A percentile compares a stretch with the other conserved stretches of the same genome.
phyloP scores from a whole-genome alignment of 2,113 vertebrate species.

The Butastur rufipennis region DNA sequence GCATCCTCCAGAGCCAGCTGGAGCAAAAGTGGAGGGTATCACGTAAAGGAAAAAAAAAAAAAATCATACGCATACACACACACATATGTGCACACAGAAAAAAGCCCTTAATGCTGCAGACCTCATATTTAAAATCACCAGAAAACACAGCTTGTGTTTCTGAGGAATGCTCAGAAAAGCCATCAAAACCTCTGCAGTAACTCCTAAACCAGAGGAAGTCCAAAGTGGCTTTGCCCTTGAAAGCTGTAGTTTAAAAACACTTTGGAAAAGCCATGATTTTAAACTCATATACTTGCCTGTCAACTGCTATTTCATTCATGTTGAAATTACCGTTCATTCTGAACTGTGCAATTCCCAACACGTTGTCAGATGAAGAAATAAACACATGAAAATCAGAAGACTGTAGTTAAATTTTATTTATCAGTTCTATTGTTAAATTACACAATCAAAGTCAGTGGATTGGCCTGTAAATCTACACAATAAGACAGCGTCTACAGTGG shows the following conservation, averaged over 20 bases:
- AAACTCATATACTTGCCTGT: neutral
- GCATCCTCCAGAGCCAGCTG: neutral
- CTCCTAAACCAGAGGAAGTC: neutral
- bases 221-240: neutral
- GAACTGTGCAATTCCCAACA: neutral
- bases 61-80: rapidly evolving
- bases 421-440: slow-evolving; percentile 77
- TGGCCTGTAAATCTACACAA: slow-evolving; percentile 70
- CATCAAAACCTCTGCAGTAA: neutral
- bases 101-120: neutral
- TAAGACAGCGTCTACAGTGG: slow-evolving; percentile 69
- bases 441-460: slow-evolving; percentile 75
- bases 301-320: neutral
- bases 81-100: neutral
- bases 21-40: neutral
- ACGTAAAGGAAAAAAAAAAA: neutral
- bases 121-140: neutral
- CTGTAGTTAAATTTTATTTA: slow-evolving; percentile 79
- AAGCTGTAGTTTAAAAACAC: neutral
- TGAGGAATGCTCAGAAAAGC: neutral
- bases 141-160: neutral
- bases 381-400: slow-evolving; percentile 32
- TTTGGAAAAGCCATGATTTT: neutral
- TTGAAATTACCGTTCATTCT: neutral
- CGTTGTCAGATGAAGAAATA: neutral